phyloP scores from a whole-genome alignment of 1,140 invertebrate species.

The Luehdorfia chinensis region DNA sequence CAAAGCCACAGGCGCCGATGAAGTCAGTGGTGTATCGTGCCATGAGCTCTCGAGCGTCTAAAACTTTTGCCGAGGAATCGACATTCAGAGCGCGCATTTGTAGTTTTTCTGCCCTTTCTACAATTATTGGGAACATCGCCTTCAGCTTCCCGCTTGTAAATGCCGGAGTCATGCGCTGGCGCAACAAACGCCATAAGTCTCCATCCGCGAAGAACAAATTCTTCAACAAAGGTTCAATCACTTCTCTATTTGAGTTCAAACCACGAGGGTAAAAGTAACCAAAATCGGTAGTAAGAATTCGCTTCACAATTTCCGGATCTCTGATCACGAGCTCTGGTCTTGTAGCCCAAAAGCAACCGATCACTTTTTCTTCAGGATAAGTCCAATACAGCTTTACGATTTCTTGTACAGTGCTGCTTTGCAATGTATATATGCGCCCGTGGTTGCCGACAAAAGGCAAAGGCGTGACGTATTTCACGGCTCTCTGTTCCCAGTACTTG shows the following conservation, averaged over 20 bases:
- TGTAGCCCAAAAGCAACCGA: conserved; percentile 34
- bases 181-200: conserved; percentile 74
- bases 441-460: conserved; percentile 56
- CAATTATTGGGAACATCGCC: conserved; percentile 72
- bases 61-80: conserved; percentile 20
- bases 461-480: conserved; percentile 57
- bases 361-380: conserved; percentile 34
- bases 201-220: conserved; percentile 46
- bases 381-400: conserved; percentile 36
- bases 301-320: conserved; percentile 77
- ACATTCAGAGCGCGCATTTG: conserved; percentile 34
- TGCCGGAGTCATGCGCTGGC: conserved; percentile 77
- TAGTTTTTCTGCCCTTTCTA: conserved; percentile 46
- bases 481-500: conserved; percentile 65
- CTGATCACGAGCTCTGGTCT: conserved; percentile 73
- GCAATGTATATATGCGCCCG: conserved; percentile 24
- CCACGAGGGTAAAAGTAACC: conserved; percentile 63
- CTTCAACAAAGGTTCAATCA: conserved; percentile 51
- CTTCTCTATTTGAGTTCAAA: conserved; percentile 27
- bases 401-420: conserved; percentile 30
- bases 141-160: conserved; percentile 79
- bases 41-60: conserved; percentile 59
- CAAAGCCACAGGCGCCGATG: conserved; percentile 29
- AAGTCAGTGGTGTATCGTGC: conserved; percentile 60
- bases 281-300: conserved; percentile 79